Evolutionary conservation across 2,888 invertebrate genomes (phyloP).

Genomic region (Molanna angustata): DNA sequence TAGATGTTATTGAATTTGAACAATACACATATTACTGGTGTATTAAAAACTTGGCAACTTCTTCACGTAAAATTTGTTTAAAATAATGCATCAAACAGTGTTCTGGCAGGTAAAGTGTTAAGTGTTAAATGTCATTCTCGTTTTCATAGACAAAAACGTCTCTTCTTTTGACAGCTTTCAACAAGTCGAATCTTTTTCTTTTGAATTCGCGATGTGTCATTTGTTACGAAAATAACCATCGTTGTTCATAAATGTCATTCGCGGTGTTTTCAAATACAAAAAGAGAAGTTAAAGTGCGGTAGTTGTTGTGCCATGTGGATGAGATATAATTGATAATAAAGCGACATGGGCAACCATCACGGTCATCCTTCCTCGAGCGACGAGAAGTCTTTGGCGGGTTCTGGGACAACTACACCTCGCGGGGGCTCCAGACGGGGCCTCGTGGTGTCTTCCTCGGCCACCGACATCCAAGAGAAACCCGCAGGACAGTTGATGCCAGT

Average conservation of each 20-base stretch:
- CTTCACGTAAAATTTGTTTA: too few relatives aligned
- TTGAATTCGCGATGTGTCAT: constrained; percentile 29
- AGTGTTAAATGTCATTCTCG: not conserved
- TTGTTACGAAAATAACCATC: constrained; percentile 29
- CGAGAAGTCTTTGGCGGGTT: constrained; percentile 40
- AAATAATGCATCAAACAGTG: not conserved
- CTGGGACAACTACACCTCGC: constrained; percentile 46
- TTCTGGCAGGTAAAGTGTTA: not conserved
- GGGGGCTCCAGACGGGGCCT: constrained; percentile 51
- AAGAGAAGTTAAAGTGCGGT: constrained; percentile 14
- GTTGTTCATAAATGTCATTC: constrained; percentile 27
- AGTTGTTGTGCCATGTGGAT: constrained; percentile 14
- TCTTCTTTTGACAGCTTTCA: too few relatives aligned
- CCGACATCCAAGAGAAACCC: constrained; percentile 62
- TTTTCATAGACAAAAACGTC: too few relatives aligned
- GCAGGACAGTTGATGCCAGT: constrained; percentile 66
- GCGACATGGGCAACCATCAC: constrained; percentile 46
- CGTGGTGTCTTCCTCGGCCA: constrained; percentile 63
- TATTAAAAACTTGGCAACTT: too few relatives aligned
- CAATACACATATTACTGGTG: too few relatives aligned
- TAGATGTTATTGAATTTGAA: too few relatives aligned
- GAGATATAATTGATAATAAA: constrained; percentile 4
- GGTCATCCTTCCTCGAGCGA: constrained; percentile 25
- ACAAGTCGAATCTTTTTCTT: too few relatives aligned
- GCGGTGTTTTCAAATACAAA: constrained; percentile 19